phyloP scores from a whole-genome alignment of 2,797 vertebrate genomes.

The Cuniculus paca region DNA sequence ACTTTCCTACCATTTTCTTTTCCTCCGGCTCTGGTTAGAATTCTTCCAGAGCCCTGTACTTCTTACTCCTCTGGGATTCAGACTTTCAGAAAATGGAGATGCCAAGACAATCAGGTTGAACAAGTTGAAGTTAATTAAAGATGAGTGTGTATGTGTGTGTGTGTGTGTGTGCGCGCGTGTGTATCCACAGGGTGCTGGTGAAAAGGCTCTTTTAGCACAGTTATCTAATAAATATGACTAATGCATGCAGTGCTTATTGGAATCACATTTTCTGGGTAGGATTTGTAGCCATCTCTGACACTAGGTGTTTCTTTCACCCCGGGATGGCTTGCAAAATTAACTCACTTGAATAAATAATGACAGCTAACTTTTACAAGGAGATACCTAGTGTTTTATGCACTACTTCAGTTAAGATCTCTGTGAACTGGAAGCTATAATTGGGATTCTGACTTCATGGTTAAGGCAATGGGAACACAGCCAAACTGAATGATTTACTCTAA shows the following conservation, averaged over 20 bases:
- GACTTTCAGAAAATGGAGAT: background rate
- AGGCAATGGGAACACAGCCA: background rate
- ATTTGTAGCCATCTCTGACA: background rate
- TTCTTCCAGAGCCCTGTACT: background rate
- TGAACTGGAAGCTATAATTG: background rate
- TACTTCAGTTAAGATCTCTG: conserved; percentile 8
- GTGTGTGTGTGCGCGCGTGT: background rate
- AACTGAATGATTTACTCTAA: background rate
- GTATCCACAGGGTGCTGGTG: background rate
- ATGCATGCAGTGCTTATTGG: background rate
- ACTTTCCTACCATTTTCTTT: background rate
- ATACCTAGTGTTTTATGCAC: background rate
- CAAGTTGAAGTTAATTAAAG: background rate
- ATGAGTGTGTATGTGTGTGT: too few relatives aligned
- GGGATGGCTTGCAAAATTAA: background rate
- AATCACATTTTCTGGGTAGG: background rate
- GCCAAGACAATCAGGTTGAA: background rate
- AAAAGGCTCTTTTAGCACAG: background rate
- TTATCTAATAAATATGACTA: background rate
- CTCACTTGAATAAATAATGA: background rate
- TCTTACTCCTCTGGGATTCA: background rate
- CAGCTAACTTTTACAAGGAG: background rate
- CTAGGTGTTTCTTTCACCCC: background rate
- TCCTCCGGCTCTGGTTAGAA: conserved; percentile 51
- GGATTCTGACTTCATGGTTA: background rate